Evolutionary conservation across 2,113 vertebrate species (phyloP).

Genomic region (Climacteris rufus): DNA sequence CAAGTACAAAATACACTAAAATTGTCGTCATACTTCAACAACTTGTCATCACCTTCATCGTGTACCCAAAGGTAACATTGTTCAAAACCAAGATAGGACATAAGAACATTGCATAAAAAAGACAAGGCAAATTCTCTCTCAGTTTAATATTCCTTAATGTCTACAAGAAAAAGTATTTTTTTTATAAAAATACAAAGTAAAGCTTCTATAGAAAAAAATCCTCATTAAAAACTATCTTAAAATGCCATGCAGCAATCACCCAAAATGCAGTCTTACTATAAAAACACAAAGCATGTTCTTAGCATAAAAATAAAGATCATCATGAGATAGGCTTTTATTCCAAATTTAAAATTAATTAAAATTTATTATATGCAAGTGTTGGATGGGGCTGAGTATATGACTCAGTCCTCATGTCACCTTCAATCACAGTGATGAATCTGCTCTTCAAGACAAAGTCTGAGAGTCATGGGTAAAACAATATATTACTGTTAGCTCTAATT

Average conservation of each 20-base stretch:
- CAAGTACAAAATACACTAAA: constrained; percentile 12
- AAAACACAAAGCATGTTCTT: not conserved
- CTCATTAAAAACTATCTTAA: not conserved
- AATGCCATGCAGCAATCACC: not conserved
- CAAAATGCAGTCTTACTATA: not conserved
- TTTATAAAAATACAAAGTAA: not conserved
- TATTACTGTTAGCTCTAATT: not conserved
- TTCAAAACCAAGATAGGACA: not conserved
- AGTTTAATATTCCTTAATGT: not conserved
- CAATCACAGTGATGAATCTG: not conserved
- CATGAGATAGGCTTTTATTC: not conserved
- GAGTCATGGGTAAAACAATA: not conserved
- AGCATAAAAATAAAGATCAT: constrained; percentile 9
- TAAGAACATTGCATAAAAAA: not conserved
- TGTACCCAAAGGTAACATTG: constrained; percentile 8
- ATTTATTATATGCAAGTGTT: constrained; percentile 21
- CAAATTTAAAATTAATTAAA: constrained; percentile 29
- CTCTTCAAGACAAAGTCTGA: not conserved
- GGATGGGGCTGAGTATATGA: not conserved
- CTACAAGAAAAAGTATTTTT: not conserved
- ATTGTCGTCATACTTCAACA: not conserved
- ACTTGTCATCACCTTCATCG: not conserved
- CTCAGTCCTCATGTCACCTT: constrained; percentile 30
- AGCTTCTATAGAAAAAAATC: not conserved
- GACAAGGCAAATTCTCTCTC: not conserved